Percentiles rank a stretch among this genome's conserved stretches.
These are phyloP conservation scores for Lochmaea crataegi DNA, from an alignment of 2,888 invertebrate genomes.

Conservation along the genomic window DNA sequence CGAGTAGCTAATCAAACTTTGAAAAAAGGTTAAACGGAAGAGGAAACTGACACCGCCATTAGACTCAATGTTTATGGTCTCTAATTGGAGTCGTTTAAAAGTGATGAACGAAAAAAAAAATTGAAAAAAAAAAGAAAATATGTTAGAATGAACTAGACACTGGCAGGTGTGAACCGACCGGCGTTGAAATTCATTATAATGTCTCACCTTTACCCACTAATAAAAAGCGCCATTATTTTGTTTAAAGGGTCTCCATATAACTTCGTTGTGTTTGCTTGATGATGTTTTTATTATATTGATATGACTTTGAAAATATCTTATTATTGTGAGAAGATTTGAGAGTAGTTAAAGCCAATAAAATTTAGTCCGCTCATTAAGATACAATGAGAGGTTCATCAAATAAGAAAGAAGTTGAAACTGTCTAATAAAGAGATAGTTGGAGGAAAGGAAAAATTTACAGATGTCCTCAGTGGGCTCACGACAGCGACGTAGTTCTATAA, in stretches of 20 bases:
- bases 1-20: constrained; percentile 27
- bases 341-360: neutral
- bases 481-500: too few species aligned
- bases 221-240: constrained; percentile 11
- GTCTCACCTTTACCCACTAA: constrained; percentile 26
- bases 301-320: constrained; percentile 4
- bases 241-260: constrained; percentile 10
- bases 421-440: too few species aligned
- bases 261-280: neutral
- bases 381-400: neutral
- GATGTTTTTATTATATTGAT: constrained; percentile 3
- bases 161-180: constrained; percentile 28
- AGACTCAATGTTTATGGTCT: constrained; percentile 36
- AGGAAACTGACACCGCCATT: constrained; percentile 36
- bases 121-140: constrained; percentile 22
- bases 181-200: constrained; percentile 23
- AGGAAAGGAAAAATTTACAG: too few species aligned
- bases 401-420: too few species aligned
- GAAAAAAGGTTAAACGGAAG: constrained; percentile 30
- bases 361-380: neutral
- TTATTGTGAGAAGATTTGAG: neutral
- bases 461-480: too few species aligned
- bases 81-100: constrained; percentile 36
- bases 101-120: constrained; percentile 16
- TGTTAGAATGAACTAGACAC: constrained; percentile 11